phyloP scores from a whole-genome alignment of 2,113 vertebrate genomes.

The Sarotherodon lohbergeri region DNA sequence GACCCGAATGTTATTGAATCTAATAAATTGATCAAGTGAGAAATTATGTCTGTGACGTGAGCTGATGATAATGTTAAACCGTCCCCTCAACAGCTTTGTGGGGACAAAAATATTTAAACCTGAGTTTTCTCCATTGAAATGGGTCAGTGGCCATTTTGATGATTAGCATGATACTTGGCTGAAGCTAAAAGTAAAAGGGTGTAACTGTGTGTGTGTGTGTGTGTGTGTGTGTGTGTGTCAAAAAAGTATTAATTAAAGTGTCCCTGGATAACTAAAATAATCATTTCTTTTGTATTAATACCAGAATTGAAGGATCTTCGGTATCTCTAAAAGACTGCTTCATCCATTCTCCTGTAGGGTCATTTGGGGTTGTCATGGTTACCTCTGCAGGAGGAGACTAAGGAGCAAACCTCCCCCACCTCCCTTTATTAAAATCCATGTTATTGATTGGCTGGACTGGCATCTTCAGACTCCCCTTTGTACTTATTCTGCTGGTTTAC shows the following conservation, averaged over 20 bases:
- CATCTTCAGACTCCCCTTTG: background rate
- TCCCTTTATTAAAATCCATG: conserved; percentile 34
- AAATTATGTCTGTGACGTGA: background rate
- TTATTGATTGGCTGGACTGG: conserved; percentile 41
- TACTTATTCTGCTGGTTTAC: conserved; percentile 22
- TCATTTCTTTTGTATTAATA: background rate
- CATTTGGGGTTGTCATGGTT: conserved; percentile 63
- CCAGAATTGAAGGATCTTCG: background rate
- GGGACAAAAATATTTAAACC: background rate
- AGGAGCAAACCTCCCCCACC: conserved; percentile 1
- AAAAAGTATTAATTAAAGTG: background rate
- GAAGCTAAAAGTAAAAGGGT: background rate
- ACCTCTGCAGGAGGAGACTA: conserved; percentile 31
- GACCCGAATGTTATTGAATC: background rate
- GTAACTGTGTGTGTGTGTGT: background rate
- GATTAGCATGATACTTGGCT: background rate
- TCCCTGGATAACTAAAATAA: background rate
- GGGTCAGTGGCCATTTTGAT: background rate
- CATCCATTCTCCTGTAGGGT: conserved; percentile 6
- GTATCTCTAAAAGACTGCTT: background rate
- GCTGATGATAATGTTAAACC: background rate
- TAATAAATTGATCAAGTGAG: background rate
- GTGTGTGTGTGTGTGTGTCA: background rate
- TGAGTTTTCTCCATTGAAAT: background rate
- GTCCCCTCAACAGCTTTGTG: background rate